These are phyloP conservation scores for Rotaria sp. DNA, from an alignment of 2,888 invertebrate genomes.

Conservation along the genomic window DNA sequence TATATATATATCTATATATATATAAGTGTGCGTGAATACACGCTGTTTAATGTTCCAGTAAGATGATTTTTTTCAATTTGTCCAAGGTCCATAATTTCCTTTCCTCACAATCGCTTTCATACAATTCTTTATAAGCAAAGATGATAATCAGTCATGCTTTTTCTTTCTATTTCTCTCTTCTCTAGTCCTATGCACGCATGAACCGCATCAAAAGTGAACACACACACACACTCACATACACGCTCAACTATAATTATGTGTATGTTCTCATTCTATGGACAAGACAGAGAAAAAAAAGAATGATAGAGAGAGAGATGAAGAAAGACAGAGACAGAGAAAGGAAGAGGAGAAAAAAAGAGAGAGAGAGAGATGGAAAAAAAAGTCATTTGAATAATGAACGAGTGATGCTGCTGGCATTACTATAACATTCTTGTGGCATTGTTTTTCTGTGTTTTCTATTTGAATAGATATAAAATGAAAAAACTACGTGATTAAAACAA, in stretches of 20 bases:
- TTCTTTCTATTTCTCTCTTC: not conserved
- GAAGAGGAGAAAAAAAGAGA: no score
- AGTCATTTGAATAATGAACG: conserved; percentile 22
- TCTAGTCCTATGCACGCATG: not conserved
- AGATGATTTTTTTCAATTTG: conserved; percentile 19
- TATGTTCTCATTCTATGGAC: not conserved
- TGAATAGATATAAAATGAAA: not conserved
- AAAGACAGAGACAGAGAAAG: not conserved
- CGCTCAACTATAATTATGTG: not conserved
- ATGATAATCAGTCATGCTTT: conserved; percentile 18
- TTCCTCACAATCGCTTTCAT: not conserved
- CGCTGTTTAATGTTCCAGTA: not conserved
- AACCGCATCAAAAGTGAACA: not conserved
- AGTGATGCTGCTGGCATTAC: not conserved
- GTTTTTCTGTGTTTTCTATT: not conserved
- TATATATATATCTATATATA: not conserved
- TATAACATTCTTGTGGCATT: not conserved
- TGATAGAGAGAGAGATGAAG: not conserved
- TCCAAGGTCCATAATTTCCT: not conserved
- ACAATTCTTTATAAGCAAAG: not conserved
- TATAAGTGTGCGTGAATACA: not conserved
- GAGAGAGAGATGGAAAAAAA: not conserved
- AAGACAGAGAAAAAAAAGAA: not conserved
- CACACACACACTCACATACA: not conserved
- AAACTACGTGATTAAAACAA: not conserved